Conservation (phyloP, 2,113 vertebrate genomes). For the Mobula hypostoma region DNA sequence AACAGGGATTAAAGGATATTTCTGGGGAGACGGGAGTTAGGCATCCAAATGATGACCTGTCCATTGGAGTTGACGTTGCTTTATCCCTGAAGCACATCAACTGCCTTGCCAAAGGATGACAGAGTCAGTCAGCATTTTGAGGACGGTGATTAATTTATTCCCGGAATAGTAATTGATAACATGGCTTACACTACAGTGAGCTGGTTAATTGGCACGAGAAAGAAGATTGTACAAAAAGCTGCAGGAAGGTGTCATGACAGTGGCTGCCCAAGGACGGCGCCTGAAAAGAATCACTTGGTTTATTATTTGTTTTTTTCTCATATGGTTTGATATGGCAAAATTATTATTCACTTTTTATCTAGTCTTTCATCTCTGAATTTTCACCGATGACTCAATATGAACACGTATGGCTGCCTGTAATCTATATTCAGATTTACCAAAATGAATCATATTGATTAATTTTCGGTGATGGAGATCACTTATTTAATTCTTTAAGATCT, state of each 20-base stretch:
- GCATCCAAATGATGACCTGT: no score
- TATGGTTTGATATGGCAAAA: slow-evolving; percentile 10
- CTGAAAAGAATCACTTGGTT: neutral
- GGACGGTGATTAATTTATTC: neutral
- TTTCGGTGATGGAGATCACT: neutral
- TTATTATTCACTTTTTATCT: neutral
- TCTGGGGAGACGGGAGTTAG: no score
- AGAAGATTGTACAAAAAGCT: neutral
- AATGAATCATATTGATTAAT: neutral
- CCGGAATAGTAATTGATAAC: neutral
- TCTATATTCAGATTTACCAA: neutral
- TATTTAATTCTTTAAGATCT: neutral
- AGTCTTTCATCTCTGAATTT: neutral
- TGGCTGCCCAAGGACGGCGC: neutral
- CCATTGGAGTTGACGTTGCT: no score
- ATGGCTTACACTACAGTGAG: neutral
- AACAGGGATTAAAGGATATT: no score
- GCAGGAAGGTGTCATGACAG: neutral
- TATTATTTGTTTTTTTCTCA: neutral
- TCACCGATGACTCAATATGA: neutral
- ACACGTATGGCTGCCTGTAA: neutral
- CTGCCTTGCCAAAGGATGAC: neutral
- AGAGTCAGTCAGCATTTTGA: neutral
- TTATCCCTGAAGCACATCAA: neutral
- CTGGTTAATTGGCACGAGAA: neutral